Base-by-base conservation (phyloP, 2,113 vertebrate genomes). In the Bos javanicus region DNA sequence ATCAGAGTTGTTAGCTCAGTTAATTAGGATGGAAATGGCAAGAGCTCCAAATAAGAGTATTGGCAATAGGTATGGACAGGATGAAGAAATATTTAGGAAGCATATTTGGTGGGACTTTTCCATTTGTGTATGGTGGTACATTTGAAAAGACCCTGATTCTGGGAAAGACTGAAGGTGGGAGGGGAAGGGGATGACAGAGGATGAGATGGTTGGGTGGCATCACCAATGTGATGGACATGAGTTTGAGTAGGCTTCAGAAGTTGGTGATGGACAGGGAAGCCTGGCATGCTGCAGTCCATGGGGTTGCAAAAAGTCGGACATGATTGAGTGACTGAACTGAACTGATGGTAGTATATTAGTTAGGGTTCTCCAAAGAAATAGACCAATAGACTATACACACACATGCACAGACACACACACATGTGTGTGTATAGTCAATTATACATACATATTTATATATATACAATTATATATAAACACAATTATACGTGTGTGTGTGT, bases 401-500 rank as follows among this genome's bases (percentile, higher is more conserved):
- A 76, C 11, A 43, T 11, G n/a, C 8, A 67, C 8, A 67, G n/a
- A 71, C n/a, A 71, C 33, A 71, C 64, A 71, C 64, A 39, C 5
- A 2, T 1, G 2, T 76, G 39, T 43, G 36, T 76, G 36, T 43
- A 76, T 14, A 76, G 36, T 76, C 23, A 76, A 26, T 76, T 76
- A 76, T 14, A 76, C 23, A 25, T 39, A 74, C 2, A 26, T 43
- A 76, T 23, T 39, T 39, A 71, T 39, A 64, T 16, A 64, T 6
- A 54, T 17, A 60, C 10, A 74, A 36, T 67, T 67, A 36, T 36
- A 36, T 67, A 36, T 67, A 67, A 36, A 71, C 67, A 39, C 21
- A 71, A 46, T 46, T 46, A 46, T 46, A 36, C 9, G 0, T 5
- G 33, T n/a, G 7, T n/a, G 11, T 60, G 2, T 59, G 0, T 33